Percentiles rank a stretch among this genome's conserved stretches.
Conservation (phyloP, 1,140 invertebrate genomes). For the Pissodes strobi region DNA sequence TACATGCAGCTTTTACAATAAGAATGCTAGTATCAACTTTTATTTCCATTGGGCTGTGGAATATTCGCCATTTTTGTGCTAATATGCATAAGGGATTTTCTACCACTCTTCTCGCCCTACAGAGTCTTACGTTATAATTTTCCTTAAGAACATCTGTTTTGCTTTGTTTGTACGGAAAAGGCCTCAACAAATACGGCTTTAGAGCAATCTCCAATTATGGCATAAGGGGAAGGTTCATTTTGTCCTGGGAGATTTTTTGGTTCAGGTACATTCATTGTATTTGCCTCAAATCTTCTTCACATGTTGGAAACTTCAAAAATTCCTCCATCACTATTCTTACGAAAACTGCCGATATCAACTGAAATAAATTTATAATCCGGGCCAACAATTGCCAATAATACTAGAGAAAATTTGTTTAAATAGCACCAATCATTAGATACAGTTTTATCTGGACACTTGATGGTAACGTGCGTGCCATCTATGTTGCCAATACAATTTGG, state of each 20-base stretch:
- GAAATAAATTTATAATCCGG: constrained; percentile 55
- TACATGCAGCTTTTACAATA: constrained; percentile 43
- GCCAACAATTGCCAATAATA: no score
- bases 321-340: constrained; percentile 52
- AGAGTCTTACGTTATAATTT: constrained; percentile 47
- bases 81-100: constrained; percentile 57
- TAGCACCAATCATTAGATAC: no score
- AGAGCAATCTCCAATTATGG: constrained; percentile 54
- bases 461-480: constrained; percentile 58
- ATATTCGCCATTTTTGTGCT: no score
- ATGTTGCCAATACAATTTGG: no score
- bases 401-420: constrained; percentile 54
- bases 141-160: constrained; percentile 28
- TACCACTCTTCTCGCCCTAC: constrained; percentile 52
- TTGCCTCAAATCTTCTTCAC: constrained; percentile 41
- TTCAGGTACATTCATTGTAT: constrained; percentile 40
- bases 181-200: constrained; percentile 48
- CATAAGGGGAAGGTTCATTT: constrained; percentile 43
- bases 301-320: constrained; percentile 48
- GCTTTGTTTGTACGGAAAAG: constrained; percentile 38
- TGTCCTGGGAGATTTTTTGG: constrained; percentile 32
- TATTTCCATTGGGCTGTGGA: constrained; percentile 49
- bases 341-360: constrained; percentile 55
- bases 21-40: constrained; percentile 47
- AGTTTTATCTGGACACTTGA: no score